Percentiles rank a stretch among this genome's conserved stretches.
Conservation (phyloP, 1,140 invertebrate genomes). For the Pantala flavescens region DNA sequence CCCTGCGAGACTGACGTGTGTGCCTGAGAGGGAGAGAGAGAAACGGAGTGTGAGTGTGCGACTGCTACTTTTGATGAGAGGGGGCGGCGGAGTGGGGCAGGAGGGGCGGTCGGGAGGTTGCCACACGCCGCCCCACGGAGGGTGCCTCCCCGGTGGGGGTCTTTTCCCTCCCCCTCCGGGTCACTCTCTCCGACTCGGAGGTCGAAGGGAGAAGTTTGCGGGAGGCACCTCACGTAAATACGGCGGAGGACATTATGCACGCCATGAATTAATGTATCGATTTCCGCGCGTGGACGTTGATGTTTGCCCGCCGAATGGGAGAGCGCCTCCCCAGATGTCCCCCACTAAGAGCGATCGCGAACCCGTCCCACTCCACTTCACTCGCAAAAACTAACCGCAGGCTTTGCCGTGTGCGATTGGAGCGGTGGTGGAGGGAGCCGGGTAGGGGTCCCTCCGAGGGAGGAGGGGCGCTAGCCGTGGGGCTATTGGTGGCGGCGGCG, state of each 20-base stretch:
- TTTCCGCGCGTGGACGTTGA: not conserved
- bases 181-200: not conserved
- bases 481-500: not conserved
- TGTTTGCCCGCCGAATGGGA: not conserved
- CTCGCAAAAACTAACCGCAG: not conserved
- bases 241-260: not conserved
- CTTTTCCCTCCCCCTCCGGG: not conserved
- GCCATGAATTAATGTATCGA: constrained; percentile 6
- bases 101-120: not conserved
- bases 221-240: not conserved
- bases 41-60: not conserved
- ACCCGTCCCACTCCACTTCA: not conserved
- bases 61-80: constrained; percentile 9
- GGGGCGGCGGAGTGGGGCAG: not conserved
- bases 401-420: not conserved
- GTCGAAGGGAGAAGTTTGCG: not conserved
- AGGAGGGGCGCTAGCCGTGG: not conserved
- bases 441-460: not conserved
- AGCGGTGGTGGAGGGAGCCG: not conserved
- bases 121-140: constrained; percentile 3
- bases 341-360: not conserved
- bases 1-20: constrained; percentile 1
- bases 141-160: not conserved
- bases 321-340: not conserved
- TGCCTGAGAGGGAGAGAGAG: constrained; percentile 6